Evolutionary conservation across 2,113 vertebrate species (phyloP), one percentile per base, ranked within the genome.

Genomic region (Ceyx margarethae): DNA sequence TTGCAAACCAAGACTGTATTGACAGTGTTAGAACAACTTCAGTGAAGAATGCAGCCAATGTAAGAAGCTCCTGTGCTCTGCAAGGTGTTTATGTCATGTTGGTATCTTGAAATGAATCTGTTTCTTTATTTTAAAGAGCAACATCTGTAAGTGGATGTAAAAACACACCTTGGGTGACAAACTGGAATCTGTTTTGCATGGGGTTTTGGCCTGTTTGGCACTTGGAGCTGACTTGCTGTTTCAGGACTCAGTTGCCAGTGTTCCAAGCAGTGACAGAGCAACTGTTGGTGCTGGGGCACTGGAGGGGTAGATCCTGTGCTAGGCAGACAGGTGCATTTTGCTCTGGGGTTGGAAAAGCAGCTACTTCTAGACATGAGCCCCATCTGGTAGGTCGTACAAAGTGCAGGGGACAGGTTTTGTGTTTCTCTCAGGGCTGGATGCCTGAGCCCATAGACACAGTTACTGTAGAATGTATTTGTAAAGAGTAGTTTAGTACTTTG

Each of bases 401-500:
- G 67, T 21, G 73, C 66, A 75, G 42, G 69, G 78, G 65, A 69
- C 80, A 83, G 57, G 56, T 68, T 67, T 92, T 15, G n/a, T 93
- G 40, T 65, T 91, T 93, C 62, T 92, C 83, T 95, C 90, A 95
- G 86, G 92, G 94, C 95, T 95, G 90, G 91, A 95, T 79, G 88
- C 68, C 91, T 94, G 85, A 96, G 95, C 86, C 93, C 46, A 5
- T 72, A 95, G 90, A 96, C 69, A 94, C 76, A 94, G 73, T 94
- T 94, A 96, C 96, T 96, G 94, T 97, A 97, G 89, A 95, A 89
- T 80, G 69, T 94, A 45, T 85, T 87, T 94, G 91, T 96, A 91
- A 84, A 86, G 21, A 92, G 90, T 56, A 67, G 67, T 94, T 96
- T 92, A 95, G 81, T 75, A 51, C 13, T 95, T 81, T 81, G 69